phyloP scores from a whole-genome alignment of 2,888 invertebrate species.

The Tachina fera region DNA sequence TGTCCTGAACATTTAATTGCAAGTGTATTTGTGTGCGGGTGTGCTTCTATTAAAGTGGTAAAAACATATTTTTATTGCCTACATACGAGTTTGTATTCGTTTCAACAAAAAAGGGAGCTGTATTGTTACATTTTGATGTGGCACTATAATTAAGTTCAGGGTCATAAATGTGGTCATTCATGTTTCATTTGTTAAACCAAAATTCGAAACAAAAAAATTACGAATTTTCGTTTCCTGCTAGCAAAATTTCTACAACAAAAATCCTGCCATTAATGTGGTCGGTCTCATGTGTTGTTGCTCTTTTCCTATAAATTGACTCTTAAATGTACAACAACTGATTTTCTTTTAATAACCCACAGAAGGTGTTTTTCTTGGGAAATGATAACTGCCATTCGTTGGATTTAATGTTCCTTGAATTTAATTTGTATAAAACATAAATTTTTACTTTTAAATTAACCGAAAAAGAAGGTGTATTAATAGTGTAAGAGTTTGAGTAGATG shows the following conservation, averaged over 20 bases:
- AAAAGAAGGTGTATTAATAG: conserved; percentile 14
- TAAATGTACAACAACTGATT: conserved; percentile 52
- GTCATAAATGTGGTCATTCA: conserved; percentile 79
- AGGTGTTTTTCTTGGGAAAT: conserved; percentile 64
- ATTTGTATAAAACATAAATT: conserved; percentile 58
- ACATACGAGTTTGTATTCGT: conserved; percentile 27
- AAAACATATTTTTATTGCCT: conserved; percentile 69
- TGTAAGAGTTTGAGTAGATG: background rate
- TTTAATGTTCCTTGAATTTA: conserved; percentile 62
- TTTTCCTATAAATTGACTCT: conserved; percentile 50
- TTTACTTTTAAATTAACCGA: conserved; percentile 51
- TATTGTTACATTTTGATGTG: conserved; percentile 34
- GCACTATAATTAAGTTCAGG: conserved; percentile 69
- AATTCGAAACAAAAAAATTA: conserved; percentile 36
- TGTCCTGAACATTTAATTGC: conserved; percentile 22
- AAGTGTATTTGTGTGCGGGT: conserved; percentile 5
- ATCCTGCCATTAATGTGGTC: conserved; percentile 60
- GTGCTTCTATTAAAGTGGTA: conserved; percentile 49
- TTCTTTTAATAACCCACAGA: conserved; percentile 61
- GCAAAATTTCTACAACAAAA: conserved; percentile 32
- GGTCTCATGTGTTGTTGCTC: conserved; percentile 67
- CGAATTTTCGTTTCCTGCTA: conserved; percentile 17
- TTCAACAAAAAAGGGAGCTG: conserved; percentile 2
- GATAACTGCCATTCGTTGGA: conserved; percentile 41
- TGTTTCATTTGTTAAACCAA: conserved; percentile 74